Evolutionary conservation across 30 jellyfish, hydroid and myxozoan species (phyloP).

Genomic region (Aurelia sp.): DNA sequence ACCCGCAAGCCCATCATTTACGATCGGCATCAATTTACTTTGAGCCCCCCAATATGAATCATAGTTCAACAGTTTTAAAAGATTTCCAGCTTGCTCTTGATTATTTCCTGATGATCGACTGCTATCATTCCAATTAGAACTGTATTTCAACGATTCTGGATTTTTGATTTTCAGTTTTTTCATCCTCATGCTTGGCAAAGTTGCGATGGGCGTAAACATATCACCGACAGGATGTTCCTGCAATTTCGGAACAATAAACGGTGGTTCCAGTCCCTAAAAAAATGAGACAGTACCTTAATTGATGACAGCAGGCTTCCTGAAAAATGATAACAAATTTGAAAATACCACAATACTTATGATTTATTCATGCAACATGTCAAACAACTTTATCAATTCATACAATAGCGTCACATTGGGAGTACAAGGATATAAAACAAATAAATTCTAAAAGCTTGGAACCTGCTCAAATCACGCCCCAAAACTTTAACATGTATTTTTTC

Average conservation of each 20-base stretch:
- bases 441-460: too few species aligned
- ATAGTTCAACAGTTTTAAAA: neutral
- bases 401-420: too few species aligned
- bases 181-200: constrained; percentile 47
- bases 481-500: too few species aligned
- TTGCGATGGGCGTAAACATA: constrained; percentile 54
- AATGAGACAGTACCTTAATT: neutral
- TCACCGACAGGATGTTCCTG: constrained; percentile 68
- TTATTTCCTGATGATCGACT: neutral
- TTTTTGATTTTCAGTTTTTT: constrained; percentile 16
- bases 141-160: constrained; percentile 14
- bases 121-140: constrained; percentile 47
- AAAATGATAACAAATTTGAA: too few species aligned
- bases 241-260: constrained; percentile 44
- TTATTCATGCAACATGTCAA: too few species aligned
- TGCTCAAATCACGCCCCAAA: too few species aligned
- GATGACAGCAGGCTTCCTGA: too few species aligned
- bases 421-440: too few species aligned
- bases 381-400: too few species aligned
- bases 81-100: constrained; percentile 24
- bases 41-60: constrained; percentile 7
- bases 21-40: neutral
- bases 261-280: constrained; percentile 63
- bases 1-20: neutral
- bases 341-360: too few species aligned